Evolutionary conservation across 2,113 vertebrate species (phyloP).

Genomic region (Myotis yumanensis): DNA sequence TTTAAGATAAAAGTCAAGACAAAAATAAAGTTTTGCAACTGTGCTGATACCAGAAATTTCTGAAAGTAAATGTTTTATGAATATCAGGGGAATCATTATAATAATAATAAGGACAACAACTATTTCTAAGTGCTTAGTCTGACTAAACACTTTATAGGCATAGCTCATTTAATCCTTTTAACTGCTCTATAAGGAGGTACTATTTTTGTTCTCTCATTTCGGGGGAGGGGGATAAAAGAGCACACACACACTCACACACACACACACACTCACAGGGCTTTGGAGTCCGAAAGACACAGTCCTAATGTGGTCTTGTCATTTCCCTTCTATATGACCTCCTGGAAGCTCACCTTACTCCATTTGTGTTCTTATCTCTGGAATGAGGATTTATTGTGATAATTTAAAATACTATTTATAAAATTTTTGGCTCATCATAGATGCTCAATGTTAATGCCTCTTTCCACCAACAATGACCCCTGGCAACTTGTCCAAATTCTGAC

Average conservation of each 20-base stretch:
- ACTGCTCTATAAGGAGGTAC: not conserved
- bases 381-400: not conserved
- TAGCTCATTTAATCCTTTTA: not conserved
- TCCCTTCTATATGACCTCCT: not conserved
- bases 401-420: not conserved
- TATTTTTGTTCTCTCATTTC: not conserved
- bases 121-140: conserved; percentile 47
- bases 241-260: no score
- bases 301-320: not conserved
- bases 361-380: not conserved
- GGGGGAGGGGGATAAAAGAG: not conserved
- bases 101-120: conserved; percentile 41
- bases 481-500: not conserved
- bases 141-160: conserved; percentile 28
- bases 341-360: not conserved
- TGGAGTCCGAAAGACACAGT: not conserved
- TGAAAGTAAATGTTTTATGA: conserved; percentile 48
- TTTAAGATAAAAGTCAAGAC: conserved; percentile 37
- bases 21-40: conserved; percentile 22
- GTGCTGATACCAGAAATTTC: conserved; percentile 19
- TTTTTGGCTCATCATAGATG: not conserved
- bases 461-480: not conserved
- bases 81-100: conserved; percentile 38
- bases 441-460: not conserved
- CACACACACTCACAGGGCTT: not conserved